Base-by-base conservation (phyloP, 2,888 invertebrate species). In the Strigamia crassipes region DNA sequence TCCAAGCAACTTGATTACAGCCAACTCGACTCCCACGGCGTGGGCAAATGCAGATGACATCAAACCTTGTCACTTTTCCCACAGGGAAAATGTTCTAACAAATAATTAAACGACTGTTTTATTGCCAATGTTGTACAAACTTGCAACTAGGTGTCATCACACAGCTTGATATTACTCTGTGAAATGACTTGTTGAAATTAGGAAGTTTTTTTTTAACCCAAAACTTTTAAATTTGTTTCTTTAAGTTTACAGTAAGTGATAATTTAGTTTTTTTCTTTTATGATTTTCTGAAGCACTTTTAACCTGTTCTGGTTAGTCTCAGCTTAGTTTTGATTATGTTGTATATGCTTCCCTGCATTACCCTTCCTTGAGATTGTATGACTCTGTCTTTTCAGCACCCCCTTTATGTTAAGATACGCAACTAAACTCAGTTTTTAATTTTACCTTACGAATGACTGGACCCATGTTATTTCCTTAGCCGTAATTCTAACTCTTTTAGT, bases 1-100 rank as follows among this genome's bases (percentile, higher is more conserved):
- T 73, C 73, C 13, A 4, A 73, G 73, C 31, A 73, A 73, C 73
- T 73, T 73, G 73, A 73, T 73, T 73, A 73, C 73, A 73, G 27
- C 3, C 56, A 13, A 31, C 73, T 73, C n/a, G 27, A 73, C 27
- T 31, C 27, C 9, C 13, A 73, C 31, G 10, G 73, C 27, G 73
- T 73, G 73, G 73, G 73, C 73, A 73, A 73, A 56, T 56, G 56
- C 56, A 56, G 27, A 73, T 27, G 73, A 73, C 31, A 73, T 73
- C 73, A 73, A 73, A 73, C 73, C 27, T 31, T 31, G 31, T 73
- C 31, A 31, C 73, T 73, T 27, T 31, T 73, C 73, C 73, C 73
- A 31, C 27, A 15, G 31, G 73, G 73, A 27, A 73, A 31, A 73
- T 73, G 12, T 13, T 31, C 27, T 73, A 73, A 31, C 73, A 73